phyloP scores from a whole-genome alignment of 2,113 vertebrate species.

The Hiodon alosoides region DNA sequence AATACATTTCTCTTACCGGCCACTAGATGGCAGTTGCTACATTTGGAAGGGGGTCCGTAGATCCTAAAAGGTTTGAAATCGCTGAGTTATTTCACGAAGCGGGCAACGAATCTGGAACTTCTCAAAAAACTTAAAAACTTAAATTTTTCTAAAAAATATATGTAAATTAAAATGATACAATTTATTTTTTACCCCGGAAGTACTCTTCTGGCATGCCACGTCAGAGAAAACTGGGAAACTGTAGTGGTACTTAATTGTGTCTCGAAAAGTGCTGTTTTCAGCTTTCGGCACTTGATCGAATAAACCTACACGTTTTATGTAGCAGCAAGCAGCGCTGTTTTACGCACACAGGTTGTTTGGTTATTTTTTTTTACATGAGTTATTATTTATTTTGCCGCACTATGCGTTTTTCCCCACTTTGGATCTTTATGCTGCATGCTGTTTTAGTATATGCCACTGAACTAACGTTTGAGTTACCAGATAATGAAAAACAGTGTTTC shows the following conservation, averaged over 20 bases:
- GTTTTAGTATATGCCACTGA: conserved; percentile 47
- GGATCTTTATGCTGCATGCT: conserved; percentile 35
- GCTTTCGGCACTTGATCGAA: not conserved
- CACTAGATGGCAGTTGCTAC: too few relatives aligned
- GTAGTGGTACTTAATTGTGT: too few relatives aligned
- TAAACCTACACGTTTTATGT: not conserved
- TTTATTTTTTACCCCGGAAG: conserved; percentile 4
- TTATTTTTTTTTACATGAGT: not conserved
- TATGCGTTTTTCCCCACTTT: conserved; percentile 34
- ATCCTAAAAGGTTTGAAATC: too few relatives aligned
- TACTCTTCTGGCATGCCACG: not conserved
- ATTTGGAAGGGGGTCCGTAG: too few relatives aligned
- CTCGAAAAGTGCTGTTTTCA: not conserved
- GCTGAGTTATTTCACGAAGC: too few relatives aligned
- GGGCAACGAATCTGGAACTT: too few relatives aligned
- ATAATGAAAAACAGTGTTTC: conserved; percentile 70
- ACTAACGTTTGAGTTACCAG: conserved; percentile 64
- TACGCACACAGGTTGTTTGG: too few relatives aligned
- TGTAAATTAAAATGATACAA: too few relatives aligned
- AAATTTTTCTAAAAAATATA: too few relatives aligned
- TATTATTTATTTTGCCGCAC: not conserved
- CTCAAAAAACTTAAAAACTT: too few relatives aligned
- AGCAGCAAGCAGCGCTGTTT: too few relatives aligned
- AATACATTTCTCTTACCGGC: too few relatives aligned
- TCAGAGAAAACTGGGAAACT: not conserved